phyloP scores from a whole-genome alignment of 64 coral and sea anemone genomes.

The Stichodactyla mertensii region DNA sequence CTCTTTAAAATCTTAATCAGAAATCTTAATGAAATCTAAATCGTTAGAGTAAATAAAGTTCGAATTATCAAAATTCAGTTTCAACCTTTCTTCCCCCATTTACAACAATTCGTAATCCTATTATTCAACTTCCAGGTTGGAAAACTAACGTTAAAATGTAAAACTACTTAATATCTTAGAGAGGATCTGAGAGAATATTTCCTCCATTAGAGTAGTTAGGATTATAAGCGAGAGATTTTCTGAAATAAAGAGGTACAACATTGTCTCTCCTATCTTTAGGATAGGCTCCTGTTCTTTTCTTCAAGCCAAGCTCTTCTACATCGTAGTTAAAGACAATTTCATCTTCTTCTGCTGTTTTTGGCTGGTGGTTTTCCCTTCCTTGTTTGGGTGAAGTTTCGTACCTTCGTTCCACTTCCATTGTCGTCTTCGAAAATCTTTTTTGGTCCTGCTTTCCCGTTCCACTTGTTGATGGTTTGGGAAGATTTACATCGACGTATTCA shows the following conservation, averaged over 20 bases:
- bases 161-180: constrained; percentile 16
- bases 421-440: not conserved
- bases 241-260: constrained; percentile 74
- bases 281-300: constrained; percentile 51
- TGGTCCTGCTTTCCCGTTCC: not conserved
- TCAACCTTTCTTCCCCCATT: no score
- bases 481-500: constrained; percentile 41
- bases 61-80: no score
- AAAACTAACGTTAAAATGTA: not conserved
- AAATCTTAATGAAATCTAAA: no score
- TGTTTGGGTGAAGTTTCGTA: not conserved
- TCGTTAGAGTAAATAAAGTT: no score
- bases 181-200: constrained; percentile 75
- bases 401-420: constrained; percentile 19
- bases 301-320: constrained; percentile 76
- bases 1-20: no score
- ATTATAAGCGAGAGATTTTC: constrained; percentile 86
- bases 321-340: constrained; percentile 74
- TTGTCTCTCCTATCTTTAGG: constrained; percentile 39
- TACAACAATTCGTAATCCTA: no score
- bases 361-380: constrained; percentile 23
- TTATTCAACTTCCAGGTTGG: not conserved
- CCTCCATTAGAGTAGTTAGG: constrained; percentile 66
- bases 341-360: constrained; percentile 15
- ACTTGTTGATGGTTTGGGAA: constrained; percentile 9